Percentiles rank a stretch among this genome's conserved stretches.
phyloP scores from a whole-genome alignment of 92 coral and sea anemone genomes.

The Nematostella vectensis region DNA sequence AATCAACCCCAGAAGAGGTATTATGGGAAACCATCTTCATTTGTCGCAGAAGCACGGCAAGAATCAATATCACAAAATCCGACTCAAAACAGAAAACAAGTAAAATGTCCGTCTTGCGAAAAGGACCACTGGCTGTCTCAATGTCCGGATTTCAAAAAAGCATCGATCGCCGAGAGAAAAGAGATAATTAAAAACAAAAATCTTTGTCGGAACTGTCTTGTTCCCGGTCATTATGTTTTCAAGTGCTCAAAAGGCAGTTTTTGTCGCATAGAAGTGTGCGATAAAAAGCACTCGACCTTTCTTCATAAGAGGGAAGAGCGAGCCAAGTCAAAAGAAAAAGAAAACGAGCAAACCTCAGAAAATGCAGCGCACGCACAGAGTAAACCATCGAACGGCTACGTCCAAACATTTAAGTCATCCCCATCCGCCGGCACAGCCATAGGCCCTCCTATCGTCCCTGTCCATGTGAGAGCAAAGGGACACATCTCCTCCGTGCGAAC shows the following conservation, averaged over 20 bases:
- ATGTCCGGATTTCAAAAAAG: slow-evolving; percentile 18
- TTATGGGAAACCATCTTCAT: neutral
- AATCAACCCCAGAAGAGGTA: neutral
- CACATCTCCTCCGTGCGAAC: neutral
- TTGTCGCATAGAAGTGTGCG: slow-evolving; percentile 43
- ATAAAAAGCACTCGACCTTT: slow-evolving; percentile 38
- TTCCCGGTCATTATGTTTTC: slow-evolving; percentile 24
- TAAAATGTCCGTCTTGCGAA: slow-evolving; percentile 34
- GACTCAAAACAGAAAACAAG: neutral
- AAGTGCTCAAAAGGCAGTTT: slow-evolving; percentile 35
- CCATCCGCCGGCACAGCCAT: neutral
- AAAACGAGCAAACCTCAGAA: neutral
- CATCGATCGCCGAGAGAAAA: slow-evolving; percentile 17
- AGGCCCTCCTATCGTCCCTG: neutral
- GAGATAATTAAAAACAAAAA: slow-evolving; percentile 22
- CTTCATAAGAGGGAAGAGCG: slow-evolving; percentile 11
- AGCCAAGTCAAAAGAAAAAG: neutral
- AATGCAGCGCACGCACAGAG: neutral
- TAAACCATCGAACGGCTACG: neutral
- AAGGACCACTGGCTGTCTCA: slow-evolving; percentile 31
- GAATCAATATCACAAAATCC: neutral
- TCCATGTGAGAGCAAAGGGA: neutral
- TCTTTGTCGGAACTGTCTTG: slow-evolving; percentile 42
- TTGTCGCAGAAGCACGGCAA: neutral
- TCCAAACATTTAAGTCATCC: neutral